Evolutionary conservation across 2,888 invertebrate genomes (phyloP).

Genomic region (Zygogramma bicolorata): DNA sequence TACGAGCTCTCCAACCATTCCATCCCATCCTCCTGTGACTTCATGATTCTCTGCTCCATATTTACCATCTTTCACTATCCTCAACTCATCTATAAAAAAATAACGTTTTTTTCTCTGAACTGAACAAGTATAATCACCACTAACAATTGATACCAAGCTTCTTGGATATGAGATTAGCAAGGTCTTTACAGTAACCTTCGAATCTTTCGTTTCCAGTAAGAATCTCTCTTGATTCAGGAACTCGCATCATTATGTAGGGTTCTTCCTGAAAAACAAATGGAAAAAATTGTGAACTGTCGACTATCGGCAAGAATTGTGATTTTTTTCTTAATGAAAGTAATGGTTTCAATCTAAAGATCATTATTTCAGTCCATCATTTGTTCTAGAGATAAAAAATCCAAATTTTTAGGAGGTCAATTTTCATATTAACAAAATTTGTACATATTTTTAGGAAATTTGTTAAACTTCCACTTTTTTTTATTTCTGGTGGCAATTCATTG

Average conservation of each 20-base stretch:
- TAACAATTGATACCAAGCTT: slow-evolving; percentile 88
- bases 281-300: neutral
- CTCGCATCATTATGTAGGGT: slow-evolving; percentile 86
- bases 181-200: slow-evolving; percentile 93
- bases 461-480: no score
- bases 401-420: no score
- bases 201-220: slow-evolving; percentile 81
- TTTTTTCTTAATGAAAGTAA: no score
- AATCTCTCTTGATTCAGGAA: slow-evolving; percentile 75
- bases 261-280: slow-evolving; percentile 75
- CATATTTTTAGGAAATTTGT: no score
- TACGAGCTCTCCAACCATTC: slow-evolving; percentile 88
- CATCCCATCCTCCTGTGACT: slow-evolving; percentile 86
- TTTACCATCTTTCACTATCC: slow-evolving; percentile 86
- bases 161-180: slow-evolving; percentile 85
- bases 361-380: no score
- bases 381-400: no score
- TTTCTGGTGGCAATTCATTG: no score
- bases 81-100: slow-evolving; percentile 78
- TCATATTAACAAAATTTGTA: no score
- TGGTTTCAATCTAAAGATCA: no score
- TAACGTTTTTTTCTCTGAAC: no score
- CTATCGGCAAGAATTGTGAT: no score
- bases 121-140: slow-evolving; percentile 65
- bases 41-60: slow-evolving; percentile 84